Conservation (phyloP, 2,113 vertebrate genomes). For the Edolisoma coerulescens region DNA sequence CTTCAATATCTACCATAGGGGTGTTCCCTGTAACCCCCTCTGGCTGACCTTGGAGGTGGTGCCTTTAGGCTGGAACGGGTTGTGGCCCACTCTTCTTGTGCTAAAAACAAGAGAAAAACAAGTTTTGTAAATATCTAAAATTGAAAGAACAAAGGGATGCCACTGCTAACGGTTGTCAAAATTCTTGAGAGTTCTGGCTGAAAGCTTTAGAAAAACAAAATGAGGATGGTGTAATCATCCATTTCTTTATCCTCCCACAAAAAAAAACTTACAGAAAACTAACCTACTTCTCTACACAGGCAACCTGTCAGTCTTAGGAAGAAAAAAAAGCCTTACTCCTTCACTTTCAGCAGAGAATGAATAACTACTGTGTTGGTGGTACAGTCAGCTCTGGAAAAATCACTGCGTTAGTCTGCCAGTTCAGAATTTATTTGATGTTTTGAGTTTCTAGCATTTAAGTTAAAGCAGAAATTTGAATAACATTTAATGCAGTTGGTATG, state of each 20-base stretch:
- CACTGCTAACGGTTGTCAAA: not conserved
- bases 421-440: conserved; percentile 4
- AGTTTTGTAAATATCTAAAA: conserved; percentile 6
- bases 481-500: not conserved
- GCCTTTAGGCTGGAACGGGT: conserved; percentile 90
- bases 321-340: not conserved
- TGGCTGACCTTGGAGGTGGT: conserved; percentile 85
- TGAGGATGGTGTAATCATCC: not conserved
- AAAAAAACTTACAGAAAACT: not conserved
- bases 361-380: not conserved
- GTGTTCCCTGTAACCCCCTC: conserved; percentile 97
- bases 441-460: not conserved
- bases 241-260: not conserved
- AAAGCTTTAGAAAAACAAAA: not conserved
- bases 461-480: conserved; percentile 3
- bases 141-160: not conserved
- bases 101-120: conserved; percentile 70
- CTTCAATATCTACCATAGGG: conserved; percentile 99
- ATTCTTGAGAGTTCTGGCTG: not conserved
- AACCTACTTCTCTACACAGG: not conserved
- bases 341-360: not conserved
- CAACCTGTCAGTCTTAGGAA: not conserved
- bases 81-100: conserved; percentile 91
- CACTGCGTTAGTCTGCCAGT: not conserved
- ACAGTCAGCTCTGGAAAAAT: not conserved